Evolutionary conservation across 2,113 vertebrate genomes (phyloP).

Genomic region (Bos indicus): DNA sequence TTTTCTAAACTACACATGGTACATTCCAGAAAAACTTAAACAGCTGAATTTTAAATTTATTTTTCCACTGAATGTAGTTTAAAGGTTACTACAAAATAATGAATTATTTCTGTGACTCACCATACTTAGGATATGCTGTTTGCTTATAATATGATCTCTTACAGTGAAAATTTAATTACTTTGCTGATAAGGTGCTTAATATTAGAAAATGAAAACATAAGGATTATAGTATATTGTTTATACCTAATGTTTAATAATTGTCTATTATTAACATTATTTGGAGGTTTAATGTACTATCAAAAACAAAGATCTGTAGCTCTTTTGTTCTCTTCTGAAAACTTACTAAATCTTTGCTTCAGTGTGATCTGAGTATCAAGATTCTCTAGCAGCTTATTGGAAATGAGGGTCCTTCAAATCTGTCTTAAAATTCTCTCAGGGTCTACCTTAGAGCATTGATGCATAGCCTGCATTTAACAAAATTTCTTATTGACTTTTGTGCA

Average conservation of each 20-base stretch:
- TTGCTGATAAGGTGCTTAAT: background rate
- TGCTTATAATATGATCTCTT: background rate
- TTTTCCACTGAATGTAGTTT: background rate
- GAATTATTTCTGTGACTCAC: background rate
- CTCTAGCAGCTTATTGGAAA: background rate
- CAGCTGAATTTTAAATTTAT: background rate
- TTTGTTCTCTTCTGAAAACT: background rate
- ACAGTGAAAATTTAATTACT: background rate
- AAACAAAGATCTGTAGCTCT: background rate
- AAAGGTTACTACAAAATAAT: background rate
- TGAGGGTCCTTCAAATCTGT: background rate
- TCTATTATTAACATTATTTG: background rate
- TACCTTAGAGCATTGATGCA: background rate
- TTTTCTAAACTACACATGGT: background rate
- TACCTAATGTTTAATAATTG: background rate
- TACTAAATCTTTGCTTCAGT: background rate
- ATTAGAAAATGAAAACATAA: background rate
- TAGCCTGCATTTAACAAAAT: background rate
- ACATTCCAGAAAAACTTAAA: background rate
- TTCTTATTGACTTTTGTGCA: background rate
- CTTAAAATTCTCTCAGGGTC: background rate
- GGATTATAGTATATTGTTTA: background rate
- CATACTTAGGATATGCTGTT: background rate
- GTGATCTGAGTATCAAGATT: background rate
- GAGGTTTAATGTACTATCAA: background rate